phyloP scores from a whole-genome alignment of 2,888 invertebrate genomes.

The Sycophila texana region DNA sequence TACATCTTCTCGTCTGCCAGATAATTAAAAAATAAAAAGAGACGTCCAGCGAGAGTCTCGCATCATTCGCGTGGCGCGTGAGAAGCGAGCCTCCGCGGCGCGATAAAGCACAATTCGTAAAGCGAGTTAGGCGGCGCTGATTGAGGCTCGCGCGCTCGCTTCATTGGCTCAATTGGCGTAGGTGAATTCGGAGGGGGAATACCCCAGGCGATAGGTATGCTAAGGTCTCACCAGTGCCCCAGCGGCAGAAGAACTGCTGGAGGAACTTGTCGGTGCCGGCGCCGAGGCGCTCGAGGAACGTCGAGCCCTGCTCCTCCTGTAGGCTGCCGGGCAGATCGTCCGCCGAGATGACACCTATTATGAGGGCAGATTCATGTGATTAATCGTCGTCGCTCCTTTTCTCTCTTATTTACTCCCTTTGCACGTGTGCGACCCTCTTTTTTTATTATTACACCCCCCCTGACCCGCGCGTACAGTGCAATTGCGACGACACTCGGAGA shows the following conservation, averaged over 20 bases:
- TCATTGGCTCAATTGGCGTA: conserved; percentile 9
- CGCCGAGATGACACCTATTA: conserved; percentile 70
- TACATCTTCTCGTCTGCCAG: not conserved
- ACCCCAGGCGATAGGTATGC: not conserved
- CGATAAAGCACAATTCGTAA: conserved; percentile 7
- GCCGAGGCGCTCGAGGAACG: conserved; percentile 86
- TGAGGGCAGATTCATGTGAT: not conserved
- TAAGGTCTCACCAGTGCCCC: conserved; percentile 80
- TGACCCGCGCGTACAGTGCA: not conserved
- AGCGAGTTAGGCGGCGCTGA: not conserved
- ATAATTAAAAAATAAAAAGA: not conserved
- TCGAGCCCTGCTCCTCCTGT: conserved; percentile 72
- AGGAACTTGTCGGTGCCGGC: conserved; percentile 85
- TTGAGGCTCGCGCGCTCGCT: conserved; percentile 1
- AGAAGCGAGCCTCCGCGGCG: no score
- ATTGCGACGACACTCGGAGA: not conserved
- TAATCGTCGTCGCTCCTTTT: not conserved
- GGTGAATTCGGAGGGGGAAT: no score
- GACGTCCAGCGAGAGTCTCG: not conserved
- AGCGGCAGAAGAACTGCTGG: conserved; percentile 86
- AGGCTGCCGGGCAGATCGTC: conserved; percentile 75
- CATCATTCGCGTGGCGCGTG: not conserved
- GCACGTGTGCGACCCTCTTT: no score
- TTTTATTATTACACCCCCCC: no score
- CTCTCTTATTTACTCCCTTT: not conserved